Evolutionary conservation across 2,888 invertebrate genomes (phyloP).

Genomic region (Kryphioiulus occultus): DNA sequence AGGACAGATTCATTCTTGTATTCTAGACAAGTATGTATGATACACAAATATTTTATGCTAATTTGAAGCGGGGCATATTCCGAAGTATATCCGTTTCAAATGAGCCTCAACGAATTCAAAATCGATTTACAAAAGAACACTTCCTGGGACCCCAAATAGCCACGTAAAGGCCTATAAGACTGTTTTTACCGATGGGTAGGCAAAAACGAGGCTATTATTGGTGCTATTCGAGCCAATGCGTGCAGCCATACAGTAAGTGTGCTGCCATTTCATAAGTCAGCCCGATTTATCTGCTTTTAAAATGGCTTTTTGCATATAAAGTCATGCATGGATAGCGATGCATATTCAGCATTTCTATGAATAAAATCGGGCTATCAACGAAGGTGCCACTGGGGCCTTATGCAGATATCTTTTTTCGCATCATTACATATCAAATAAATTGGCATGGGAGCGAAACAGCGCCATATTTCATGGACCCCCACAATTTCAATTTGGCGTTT

Average conservation of each 20-base stretch:
- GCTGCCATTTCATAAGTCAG: not conserved
- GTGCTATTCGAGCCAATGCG: not conserved
- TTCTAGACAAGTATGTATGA: too few species aligned
- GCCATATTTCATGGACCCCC: constrained; percentile 45
- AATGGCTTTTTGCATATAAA: constrained; percentile 10
- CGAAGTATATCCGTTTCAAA: too few species aligned
- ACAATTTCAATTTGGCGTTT: constrained; percentile 47
- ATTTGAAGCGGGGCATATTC: too few species aligned
- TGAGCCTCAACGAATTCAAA: not conserved
- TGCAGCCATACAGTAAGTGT: not conserved
- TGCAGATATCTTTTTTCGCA: constrained; percentile 12
- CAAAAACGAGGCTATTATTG: not conserved
- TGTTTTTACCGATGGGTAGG: not conserved
- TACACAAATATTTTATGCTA: too few species aligned
- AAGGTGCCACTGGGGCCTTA: not conserved
- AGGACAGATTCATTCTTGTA: too few species aligned
- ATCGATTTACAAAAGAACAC: not conserved
- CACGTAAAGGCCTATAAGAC: not conserved
- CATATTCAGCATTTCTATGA: not conserved
- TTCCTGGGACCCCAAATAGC: not conserved
- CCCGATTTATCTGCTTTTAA: not conserved
- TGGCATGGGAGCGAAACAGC: not conserved
- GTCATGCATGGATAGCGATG: not conserved
- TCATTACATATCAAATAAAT: constrained; percentile 33
- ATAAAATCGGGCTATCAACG: not conserved